These are phyloP conservation scores for Cryptoprocta ferox DNA, from an alignment of 2,797 vertebrate species.

Conservation along the genomic window DNA sequence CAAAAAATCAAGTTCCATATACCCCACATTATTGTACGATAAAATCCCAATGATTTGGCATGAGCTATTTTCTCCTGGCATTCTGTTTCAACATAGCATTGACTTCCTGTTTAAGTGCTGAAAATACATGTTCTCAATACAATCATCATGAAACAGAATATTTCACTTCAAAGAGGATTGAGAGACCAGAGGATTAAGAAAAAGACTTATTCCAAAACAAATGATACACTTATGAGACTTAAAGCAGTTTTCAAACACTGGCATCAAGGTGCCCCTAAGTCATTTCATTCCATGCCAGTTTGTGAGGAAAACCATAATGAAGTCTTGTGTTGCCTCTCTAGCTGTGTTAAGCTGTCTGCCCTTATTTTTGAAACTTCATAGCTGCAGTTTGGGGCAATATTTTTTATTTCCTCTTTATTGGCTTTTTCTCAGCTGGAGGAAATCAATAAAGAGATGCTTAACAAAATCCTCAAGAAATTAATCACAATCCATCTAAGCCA, in stretches of 20 bases:
- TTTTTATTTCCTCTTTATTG: not conserved
- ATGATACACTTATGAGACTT: not conserved
- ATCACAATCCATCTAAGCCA: not conserved
- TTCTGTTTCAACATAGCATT: not conserved
- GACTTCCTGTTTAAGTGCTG: not conserved
- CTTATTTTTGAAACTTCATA: not conserved
- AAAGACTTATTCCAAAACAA: constrained; percentile 35
- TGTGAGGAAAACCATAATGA: not conserved
- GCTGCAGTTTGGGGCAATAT: not conserved
- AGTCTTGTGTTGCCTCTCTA: not conserved
- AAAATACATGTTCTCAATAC: constrained; percentile 29
- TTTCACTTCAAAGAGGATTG: constrained; percentile 43
- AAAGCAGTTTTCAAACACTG: not conserved
- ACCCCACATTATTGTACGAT: not conserved
- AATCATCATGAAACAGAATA: constrained; percentile 37
- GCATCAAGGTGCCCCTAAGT: not conserved
- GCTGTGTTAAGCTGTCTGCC: not conserved
- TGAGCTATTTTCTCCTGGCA: not conserved
- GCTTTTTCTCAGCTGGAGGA: constrained; percentile 11
- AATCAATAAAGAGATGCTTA: constrained; percentile 47
- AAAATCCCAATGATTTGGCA: constrained; percentile 20
- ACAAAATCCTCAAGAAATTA: constrained; percentile 40
- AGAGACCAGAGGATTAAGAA: constrained; percentile 21
- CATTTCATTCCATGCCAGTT: not conserved
- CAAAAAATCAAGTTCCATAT: not conserved